Evolutionary conservation across 2,113 vertebrate species (phyloP), one percentile per base, ranked within the genome.

Genomic region (Hypanus sabinus): DNA sequence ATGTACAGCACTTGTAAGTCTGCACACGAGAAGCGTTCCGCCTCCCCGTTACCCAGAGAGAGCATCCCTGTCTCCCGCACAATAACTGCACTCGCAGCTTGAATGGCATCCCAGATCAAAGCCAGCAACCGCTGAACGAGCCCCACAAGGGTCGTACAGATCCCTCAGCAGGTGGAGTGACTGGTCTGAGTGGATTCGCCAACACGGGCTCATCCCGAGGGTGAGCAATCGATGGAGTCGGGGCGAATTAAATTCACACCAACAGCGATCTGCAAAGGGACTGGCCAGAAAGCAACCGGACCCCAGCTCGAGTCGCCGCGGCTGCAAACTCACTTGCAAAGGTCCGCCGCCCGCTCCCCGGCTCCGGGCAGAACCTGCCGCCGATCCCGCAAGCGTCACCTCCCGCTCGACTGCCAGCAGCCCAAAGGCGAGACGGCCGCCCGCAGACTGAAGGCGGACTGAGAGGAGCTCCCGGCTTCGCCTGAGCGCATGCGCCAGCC

Each of bases 251-350:
- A 46, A 46, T 46, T 46, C 55, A 12, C 83, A 27, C 27, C 30
- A 81, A 22, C 0, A 4, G 18, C 16, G 12, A 38, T 38, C 27
- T 46, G 16, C 20, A 38, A 80, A 38, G 77, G 18, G 46, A 46
- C 33, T 38, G 1, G 12, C 18, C 8, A 33, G 77, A 80, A 80
- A 80, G 2, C 38, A 55, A 55, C 46, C 20, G 20, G 5, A 38
- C 46, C 46, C 46, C 0, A 83, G 46, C 80, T 83, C 80, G 6
- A 24, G 14, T 2, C 22, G 80, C 80, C 18, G 7, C 8, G 1
- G 38, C 80, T 62, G 12, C 27, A 88, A 70, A 91, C 88, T 91
- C 88, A 91, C 88, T 91, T 70, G 88, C 88, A 70, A n/a, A 36
- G 60, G 88, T 68, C 68, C 27, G 36, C 65, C 88, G 30, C 30